Evolutionary conservation across 2,888 invertebrate genomes (phyloP), one percentile per base, ranked within the genome.

Genomic region (Megalurothrips usitatus): DNA sequence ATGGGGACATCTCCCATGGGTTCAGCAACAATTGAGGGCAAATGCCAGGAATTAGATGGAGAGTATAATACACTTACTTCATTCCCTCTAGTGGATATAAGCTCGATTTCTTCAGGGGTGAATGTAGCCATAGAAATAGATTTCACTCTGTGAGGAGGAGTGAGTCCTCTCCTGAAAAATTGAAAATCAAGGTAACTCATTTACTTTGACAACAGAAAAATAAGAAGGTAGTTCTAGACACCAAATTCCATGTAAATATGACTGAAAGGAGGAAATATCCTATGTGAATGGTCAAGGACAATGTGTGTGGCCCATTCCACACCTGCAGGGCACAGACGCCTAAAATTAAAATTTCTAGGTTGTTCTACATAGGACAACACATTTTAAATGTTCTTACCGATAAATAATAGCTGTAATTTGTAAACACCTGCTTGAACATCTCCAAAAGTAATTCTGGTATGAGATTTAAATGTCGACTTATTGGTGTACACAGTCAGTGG

Each of bases 41-140:
- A 58, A 58, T 58, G 17, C 34, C 34, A 58, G 58, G 58, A 58
- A 58, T 26, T 23, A 58, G 17, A 17, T 19, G n/a, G 17, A 58
- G 1, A 19, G 17, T 58, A 58, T 17, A 9, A 81, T 79, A 78
- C 81, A 84, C 84, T 85, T 86, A 90, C 90, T 86, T 97, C 96
- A 88, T 99, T 99, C 84, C 99, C 98, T 87, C 94, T 93, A 83
- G 91, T 90, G 89, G 93, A 94, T 84, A 99, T 91, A 86, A 95
- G 93, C 86, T 97, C 96, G 86, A 99, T 93, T 89, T 99, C 99
- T 85, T 98, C 98, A 84, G 93, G 92, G 82, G 95, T 96, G 88
- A 98, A 99, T 85, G 96, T 96, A 83, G 98, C 96, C 98, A 99
- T 98, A 63, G 98, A 98, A 86, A 99, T 98, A 81, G 98, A 98